These are phyloP conservation scores for Oryzias sinensis DNA, from an alignment of 2,797 vertebrate genomes.

Conservation along the genomic window DNA sequence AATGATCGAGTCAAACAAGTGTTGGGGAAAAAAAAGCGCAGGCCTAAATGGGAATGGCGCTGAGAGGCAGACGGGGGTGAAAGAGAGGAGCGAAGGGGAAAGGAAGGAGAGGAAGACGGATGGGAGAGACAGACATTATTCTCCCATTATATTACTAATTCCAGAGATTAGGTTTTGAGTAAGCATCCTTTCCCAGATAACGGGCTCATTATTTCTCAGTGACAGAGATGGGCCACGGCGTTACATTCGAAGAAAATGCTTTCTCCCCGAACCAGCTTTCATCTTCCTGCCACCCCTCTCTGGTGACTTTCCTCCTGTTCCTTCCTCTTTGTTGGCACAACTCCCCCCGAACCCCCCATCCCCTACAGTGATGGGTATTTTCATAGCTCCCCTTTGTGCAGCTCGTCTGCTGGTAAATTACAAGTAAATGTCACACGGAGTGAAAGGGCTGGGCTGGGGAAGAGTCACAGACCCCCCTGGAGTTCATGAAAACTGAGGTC, in stretches of 20 bases:
- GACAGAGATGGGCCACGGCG: conserved; percentile 56
- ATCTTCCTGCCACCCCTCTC: conserved; percentile 19
- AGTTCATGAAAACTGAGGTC: conserved; percentile 49
- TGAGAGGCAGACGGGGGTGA: conserved; percentile 52
- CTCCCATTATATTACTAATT: conserved; percentile 66
- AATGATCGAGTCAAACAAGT: conserved; percentile 65
- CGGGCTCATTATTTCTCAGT: conserved; percentile 70
- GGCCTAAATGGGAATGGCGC: conserved; percentile 59
- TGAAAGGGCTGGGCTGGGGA: conserved; percentile 38
- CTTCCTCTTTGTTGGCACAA: conserved; percentile 28
- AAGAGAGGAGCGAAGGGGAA: conserved; percentile 19
- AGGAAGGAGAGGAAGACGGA: conserved; percentile 33
- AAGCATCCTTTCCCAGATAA: conserved; percentile 69
- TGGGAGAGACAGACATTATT: conserved; percentile 49
- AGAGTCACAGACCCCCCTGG: conserved; percentile 26
- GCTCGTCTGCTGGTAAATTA: conserved; percentile 64
- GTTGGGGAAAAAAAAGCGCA: conserved; percentile 37
- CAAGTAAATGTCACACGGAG: conserved; percentile 69
- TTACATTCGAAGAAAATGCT: conserved; percentile 49
- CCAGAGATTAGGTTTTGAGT: conserved; percentile 60
- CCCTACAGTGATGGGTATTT: conserved; percentile 44
- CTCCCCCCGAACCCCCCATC: conserved; percentile 28
- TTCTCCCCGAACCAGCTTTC: conserved; percentile 20
- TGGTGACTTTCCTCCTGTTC: conserved; percentile 15
- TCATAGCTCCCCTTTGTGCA: conserved; percentile 69